These are phyloP conservation scores for Pocillopora damicornis DNA, from an alignment of 64 coral and sea anemone genomes.

Conservation along the genomic window DNA sequence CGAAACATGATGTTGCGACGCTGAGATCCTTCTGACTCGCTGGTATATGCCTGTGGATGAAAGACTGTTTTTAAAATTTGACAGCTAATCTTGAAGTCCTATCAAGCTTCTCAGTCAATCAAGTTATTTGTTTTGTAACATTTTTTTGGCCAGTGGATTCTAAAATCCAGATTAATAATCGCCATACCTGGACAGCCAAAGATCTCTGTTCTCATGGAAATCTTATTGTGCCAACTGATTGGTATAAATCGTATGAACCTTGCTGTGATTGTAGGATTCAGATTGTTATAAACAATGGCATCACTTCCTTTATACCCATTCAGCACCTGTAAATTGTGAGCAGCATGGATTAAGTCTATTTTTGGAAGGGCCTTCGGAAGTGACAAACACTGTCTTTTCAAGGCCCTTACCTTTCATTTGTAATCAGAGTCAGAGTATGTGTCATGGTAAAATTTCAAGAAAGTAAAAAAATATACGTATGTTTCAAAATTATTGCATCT, in stretches of 20 bases:
- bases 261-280: neutral
- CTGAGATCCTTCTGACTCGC: no score
- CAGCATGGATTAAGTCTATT: no score
- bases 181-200: slow-evolving; percentile 27
- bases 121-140: no score
- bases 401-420: no score
- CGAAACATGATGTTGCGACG: no score
- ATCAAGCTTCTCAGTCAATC: no score
- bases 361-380: no score
- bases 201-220: slow-evolving; percentile 11
- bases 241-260: slow-evolving; percentile 5
- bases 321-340: neutral
- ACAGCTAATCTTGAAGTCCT: no score
- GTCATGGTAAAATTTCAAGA: neutral
- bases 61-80: no score
- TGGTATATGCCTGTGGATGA: no score
- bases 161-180: neutral
- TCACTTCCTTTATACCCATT: neutral
- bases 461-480: neutral
- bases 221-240: neutral
- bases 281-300: neutral
- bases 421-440: neutral
- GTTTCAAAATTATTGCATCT: neutral
- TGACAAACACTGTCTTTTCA: no score
- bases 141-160: no score